Conservation (phyloP, 2,888 invertebrate species). For the Plusia festucae region DNA sequence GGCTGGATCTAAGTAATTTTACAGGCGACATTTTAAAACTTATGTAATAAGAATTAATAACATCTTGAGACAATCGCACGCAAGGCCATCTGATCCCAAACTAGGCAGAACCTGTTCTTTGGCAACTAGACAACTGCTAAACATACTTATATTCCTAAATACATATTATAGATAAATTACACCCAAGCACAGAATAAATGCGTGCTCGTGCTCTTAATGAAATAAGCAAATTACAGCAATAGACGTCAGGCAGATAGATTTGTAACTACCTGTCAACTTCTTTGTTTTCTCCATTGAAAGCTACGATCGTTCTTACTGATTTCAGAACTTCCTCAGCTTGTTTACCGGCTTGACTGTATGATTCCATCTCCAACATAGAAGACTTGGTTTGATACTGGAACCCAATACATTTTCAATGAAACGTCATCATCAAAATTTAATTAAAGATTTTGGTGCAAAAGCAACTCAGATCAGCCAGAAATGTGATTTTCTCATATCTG, state of each 20-base stretch:
- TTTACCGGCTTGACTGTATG: constrained; percentile 94
- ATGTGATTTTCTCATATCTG: background rate
- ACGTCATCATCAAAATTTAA: background rate
- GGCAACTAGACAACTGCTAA: too few relatives aligned
- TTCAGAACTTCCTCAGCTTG: constrained; percentile 94
- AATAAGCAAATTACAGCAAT: background rate
- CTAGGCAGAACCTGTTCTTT: too few relatives aligned
- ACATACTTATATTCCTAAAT: too few relatives aligned
- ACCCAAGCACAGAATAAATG: too few relatives aligned
- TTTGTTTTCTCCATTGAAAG: constrained; percentile 93
- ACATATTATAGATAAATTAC: too few relatives aligned
- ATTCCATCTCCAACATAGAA: constrained; percentile 91
- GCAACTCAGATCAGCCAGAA: background rate
- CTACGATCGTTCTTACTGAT: constrained; percentile 92
- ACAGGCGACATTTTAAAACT: too few relatives aligned
- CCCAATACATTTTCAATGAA: constrained; percentile 16
- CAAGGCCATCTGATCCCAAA: too few relatives aligned
- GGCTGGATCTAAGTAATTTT: too few relatives aligned
- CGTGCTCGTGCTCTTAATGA: too few relatives aligned
- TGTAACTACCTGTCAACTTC: constrained; percentile 90
- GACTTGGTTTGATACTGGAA: constrained; percentile 90
- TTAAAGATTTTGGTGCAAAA: background rate
- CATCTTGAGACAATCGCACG: too few relatives aligned
- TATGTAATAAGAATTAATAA: too few relatives aligned
- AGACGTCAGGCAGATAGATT: too few relatives aligned